phyloP scores from a whole-genome alignment of 2,797 vertebrate genomes.

The Morelia viridis region DNA sequence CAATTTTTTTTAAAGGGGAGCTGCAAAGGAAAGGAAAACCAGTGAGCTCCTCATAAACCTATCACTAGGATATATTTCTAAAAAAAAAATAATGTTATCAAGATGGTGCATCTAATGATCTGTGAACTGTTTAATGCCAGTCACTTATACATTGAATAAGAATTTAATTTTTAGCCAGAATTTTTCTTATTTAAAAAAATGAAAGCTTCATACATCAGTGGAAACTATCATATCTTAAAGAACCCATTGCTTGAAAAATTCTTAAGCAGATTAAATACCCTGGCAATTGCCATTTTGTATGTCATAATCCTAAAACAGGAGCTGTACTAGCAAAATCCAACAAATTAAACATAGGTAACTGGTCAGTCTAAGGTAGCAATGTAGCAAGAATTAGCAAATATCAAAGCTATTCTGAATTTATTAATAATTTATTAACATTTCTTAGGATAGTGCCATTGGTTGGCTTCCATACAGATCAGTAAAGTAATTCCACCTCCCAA shows the following conservation, averaged over 20 bases:
- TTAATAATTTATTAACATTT: conserved; percentile 19
- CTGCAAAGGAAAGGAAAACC: background rate
- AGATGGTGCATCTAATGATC: background rate
- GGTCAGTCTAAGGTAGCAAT: background rate
- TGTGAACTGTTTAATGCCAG: background rate
- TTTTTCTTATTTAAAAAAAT: background rate
- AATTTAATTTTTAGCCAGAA: background rate
- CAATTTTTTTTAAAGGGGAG: background rate
- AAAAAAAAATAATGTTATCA: background rate
- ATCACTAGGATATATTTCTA: background rate
- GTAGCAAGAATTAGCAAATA: background rate
- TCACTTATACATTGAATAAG: background rate
- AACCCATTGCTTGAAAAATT: background rate
- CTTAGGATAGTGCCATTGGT: background rate
- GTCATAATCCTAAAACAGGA: background rate
- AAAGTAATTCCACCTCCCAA: background rate
- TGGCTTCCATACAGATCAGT: background rate
- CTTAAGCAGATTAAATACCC: background rate
- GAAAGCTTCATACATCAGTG: background rate
- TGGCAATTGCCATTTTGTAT: background rate
- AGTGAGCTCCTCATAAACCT: background rate
- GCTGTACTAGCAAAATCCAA: background rate
- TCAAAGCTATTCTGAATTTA: background rate
- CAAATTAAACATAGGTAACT: background rate
- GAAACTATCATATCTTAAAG: background rate